Evolutionary conservation across 1,140 invertebrate species (phyloP), one percentile per base, ranked within the genome.

Genomic region (Eubasilissa regina): DNA sequence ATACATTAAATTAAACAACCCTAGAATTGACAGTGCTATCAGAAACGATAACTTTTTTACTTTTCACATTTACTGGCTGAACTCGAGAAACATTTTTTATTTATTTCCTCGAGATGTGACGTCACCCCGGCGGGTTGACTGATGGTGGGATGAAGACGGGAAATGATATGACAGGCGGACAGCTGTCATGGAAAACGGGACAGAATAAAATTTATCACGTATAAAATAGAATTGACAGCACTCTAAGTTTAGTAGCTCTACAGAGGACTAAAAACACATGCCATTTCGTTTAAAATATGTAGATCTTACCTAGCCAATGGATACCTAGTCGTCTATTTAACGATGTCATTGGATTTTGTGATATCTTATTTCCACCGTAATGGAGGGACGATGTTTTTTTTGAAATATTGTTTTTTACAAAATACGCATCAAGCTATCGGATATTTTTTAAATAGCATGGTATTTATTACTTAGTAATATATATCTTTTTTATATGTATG

Each of bases 111-210:
- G 47, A 11, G 45, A 51, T 47, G 19, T 70, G 15, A 13, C 45
- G 44, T 47, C 44, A n/a, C 15, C 45, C 15, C 25, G 66, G 51
- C 66, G 17, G 45, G 17, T 8, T 70, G 44, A 70, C 45, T 48
- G 66, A 70, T 70, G 45, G 66, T 48, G 10, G 25, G 56, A 60
- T 60, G 12, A 60, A 60, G 56, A 60, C 21, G 58, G 15, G 17
- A n/a, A n/a, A 56, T 56, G n/a, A 56, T 51, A 51, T 13, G 15
- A 13, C 45, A 12, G 47, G 66, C 48, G 66, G 66, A 70, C 45
- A 48, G 44, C n/a, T 70, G 66, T 70, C 66, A 47, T 0, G 47
- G 66, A 51, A 66, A 44, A 64, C 12, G 62, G 62, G 15, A 12
- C n/a, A 56, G 10, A 51, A 70, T 21, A 35, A 64, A 64, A 44